Base-by-base conservation (phyloP, 2,113 vertebrate genomes). In the Nycticebus coucang region DNA sequence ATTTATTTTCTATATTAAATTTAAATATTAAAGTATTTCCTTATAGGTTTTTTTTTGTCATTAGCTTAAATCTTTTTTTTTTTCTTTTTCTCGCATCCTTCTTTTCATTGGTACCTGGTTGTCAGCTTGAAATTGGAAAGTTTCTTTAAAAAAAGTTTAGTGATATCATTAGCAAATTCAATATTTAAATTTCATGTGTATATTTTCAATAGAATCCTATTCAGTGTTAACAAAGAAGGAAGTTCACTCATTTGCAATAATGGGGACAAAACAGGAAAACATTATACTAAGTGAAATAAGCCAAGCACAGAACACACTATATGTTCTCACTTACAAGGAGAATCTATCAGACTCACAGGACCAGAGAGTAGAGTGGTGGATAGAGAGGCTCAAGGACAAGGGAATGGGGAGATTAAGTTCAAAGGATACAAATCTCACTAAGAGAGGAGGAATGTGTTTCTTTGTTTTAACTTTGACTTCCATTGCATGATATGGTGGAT, bases 1-100 rank as follows among this genome's bases (percentile, higher is more conserved):
- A 77, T 74, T 62, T 77, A 24, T 33, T 71, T 89, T 92, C 55
- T 2, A 30, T 37, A 81, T 77, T 89, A 53, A 78, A 59, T 84
- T 74, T 62, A 62, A 78, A 59, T 71, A 30, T 10, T 28, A 90
- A 72, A 60, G 0, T 3, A 85, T 75, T 84, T 92, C 7, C 79
- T 85, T 33, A 11, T 11, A 77, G 59, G 80, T 88, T 60, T 0
- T 22, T 83, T 87, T 87, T n/a, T 9, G 66, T 0, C 18, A 80
- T 24, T 7, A 57, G 5, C 18, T 17, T 75, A 87, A 91, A 57
- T 2, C 19, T 62, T 12, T 41, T 85, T 80, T 71, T 26, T 84
- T 71, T 26, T 50, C 8, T 50, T 50, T 50, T 50, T 2, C 45
- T 10, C 15, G 64, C 18, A 78, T 45, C 14, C 15, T 83, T 21